phyloP scores from a whole-genome alignment of 2,797 vertebrate genomes.

The Rachycentron canadum region DNA sequence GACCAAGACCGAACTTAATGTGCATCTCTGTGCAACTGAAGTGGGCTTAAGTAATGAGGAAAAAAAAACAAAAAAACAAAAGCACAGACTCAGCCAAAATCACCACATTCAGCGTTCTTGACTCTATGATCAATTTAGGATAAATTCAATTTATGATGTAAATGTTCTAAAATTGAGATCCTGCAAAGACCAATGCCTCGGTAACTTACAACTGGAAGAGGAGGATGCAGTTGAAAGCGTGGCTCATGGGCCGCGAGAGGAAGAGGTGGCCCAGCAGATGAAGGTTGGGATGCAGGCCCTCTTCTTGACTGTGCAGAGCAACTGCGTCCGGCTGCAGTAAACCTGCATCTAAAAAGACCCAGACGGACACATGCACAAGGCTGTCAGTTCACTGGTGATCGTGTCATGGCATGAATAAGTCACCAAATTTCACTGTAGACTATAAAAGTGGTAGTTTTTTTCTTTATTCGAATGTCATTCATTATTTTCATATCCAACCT shows the following conservation, averaged over 20 bases:
- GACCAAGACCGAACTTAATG: background rate
- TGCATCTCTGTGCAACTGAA: too few species aligned
- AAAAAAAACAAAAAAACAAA: too few species aligned
- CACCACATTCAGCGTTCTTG: slow-evolving; percentile 9
- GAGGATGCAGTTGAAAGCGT: slow-evolving; percentile 81
- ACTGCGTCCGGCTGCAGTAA: slow-evolving; percentile 66
- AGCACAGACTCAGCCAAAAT: too few species aligned
- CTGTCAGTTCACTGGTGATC: background rate
- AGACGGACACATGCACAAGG: slow-evolving; percentile 3
- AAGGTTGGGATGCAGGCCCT: slow-evolving; percentile 77
- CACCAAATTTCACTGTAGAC: background rate
- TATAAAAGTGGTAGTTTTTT: background rate
- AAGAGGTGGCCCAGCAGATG: slow-evolving; percentile 80
- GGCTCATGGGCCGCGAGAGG: slow-evolving; percentile 81
- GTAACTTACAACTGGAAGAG: slow-evolving; percentile 85
- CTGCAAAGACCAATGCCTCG: slow-evolving; percentile 16
- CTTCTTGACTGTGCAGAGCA: slow-evolving; percentile 43
- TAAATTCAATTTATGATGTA: too few species aligned
- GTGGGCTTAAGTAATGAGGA: too few species aligned
- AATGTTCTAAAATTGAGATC: slow-evolving; percentile 13
- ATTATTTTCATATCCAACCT: slow-evolving; percentile 1
- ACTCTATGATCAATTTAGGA: background rate
- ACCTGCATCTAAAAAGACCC: slow-evolving; percentile 71
- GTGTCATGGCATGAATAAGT: background rate
- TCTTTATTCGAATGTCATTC: background rate